phyloP scores from a whole-genome alignment of 2,888 invertebrate genomes.

The Ariolimax columbianus region DNA sequence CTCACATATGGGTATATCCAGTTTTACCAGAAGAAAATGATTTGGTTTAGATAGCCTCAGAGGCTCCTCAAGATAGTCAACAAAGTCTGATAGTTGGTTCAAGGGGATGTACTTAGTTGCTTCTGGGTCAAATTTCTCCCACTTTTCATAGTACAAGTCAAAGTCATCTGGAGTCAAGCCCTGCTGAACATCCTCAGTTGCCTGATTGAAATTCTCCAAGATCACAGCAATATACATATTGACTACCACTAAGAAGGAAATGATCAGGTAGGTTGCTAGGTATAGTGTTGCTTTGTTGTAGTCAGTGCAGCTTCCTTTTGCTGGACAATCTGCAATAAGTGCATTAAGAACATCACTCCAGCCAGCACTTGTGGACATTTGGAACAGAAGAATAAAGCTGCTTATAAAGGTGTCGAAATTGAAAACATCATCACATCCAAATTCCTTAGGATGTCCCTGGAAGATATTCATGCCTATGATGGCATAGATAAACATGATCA shows the following conservation, averaged over 20 bases:
- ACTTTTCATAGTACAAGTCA: conserved; percentile 99
- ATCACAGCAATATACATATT: conserved; percentile 99
- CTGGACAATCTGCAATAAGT: conserved; percentile 82
- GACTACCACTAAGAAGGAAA: conserved; percentile 99
- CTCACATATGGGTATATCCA: conserved; percentile 99
- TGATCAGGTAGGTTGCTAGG: conserved; percentile 96
- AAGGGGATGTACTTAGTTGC: conserved; percentile 98
- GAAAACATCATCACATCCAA: conserved; percentile 95
- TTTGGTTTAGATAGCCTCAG: conserved; percentile 97
- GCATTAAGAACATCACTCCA: conserved; percentile 97
- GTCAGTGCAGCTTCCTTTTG: conserved; percentile 88
- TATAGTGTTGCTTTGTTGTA: conserved; percentile 96
- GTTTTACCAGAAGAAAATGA: conserved; percentile 98
- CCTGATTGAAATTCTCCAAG: conserved; percentile 98
- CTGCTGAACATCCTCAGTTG: conserved; percentile 93
- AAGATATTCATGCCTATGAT: conserved; percentile 99
- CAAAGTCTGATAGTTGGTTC: conserved; percentile 94
- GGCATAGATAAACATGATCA: conserved; percentile 99
- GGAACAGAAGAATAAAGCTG: conserved; percentile 97
- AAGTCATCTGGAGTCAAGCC: conserved; percentile 97
- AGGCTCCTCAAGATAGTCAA: conserved; percentile 97
- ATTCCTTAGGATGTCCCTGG: conserved; percentile 96
- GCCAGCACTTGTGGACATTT: conserved; percentile 85
- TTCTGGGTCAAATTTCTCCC: conserved; percentile 99
- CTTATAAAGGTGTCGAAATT: conserved; percentile 99